Evolutionary conservation across 30 jellyfish, hydroid and myxozoan species (phyloP).

Genomic region (Morbakka virulenta): DNA sequence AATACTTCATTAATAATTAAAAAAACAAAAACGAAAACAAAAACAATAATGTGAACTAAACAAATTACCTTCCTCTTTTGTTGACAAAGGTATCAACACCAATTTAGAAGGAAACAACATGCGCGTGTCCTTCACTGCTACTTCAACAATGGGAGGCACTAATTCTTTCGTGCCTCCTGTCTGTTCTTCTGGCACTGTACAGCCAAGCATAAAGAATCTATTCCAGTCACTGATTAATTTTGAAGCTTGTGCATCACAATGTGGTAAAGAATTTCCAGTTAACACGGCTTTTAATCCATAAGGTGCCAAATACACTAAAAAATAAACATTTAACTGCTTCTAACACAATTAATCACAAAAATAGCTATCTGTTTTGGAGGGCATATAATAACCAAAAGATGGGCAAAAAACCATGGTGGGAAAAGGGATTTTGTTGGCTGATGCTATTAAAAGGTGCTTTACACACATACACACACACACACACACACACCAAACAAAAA

Average conservation of each 20-base stretch:
- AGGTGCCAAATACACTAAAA: conserved; percentile 89
- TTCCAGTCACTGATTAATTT: conserved; percentile 79
- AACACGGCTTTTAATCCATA: conserved; percentile 78
- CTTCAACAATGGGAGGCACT: conserved; percentile 80
- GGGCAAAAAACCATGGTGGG: no score
- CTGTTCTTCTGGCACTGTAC: conserved; percentile 25
- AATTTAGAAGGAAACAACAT: conserved; percentile 80
- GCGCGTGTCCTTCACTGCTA: conserved; percentile 53
- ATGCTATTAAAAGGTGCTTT: no score
- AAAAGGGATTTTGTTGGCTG: no score
- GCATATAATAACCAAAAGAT: no score
- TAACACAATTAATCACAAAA: background rate
- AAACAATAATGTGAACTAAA: background rate
- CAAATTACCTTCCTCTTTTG: conserved; percentile 36
- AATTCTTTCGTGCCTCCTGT: conserved; percentile 38
- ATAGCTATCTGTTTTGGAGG: no score
- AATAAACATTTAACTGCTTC: background rate
- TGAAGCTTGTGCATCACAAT: conserved; percentile 70
- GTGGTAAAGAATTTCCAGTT: conserved; percentile 75
- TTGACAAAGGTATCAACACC: conserved; percentile 55
- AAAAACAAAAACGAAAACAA: background rate
- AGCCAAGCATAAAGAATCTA: conserved; percentile 76
- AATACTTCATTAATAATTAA: no score
- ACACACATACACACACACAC: no score
- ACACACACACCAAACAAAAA: no score